Base-by-base conservation (phyloP, 2,113 vertebrate genomes). In the Aegotheles bennettii region DNA sequence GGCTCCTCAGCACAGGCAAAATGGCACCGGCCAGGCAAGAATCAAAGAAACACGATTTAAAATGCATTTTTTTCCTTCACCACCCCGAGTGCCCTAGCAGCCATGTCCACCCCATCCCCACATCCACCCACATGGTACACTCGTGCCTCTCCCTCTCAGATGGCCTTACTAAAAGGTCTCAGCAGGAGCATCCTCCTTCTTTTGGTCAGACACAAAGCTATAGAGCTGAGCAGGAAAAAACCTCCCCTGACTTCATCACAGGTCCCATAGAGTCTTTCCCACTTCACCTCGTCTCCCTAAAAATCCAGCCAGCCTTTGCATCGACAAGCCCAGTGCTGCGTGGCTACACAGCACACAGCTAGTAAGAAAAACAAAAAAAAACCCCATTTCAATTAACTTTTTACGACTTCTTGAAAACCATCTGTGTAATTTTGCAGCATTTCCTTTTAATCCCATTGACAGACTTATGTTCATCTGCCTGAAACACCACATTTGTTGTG, bases 381-480 rank as follows among this genome's bases (percentile, higher is more conserved):
- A 20, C 43, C 43, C 45, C 2, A 3, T 95, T 97, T 92, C 86
- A 89, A 97, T 97, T 97, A 97, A 70, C 69, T 95, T 97, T 96
- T 97, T 96, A 97, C 3, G 36, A 94, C 93, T 96, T 93, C 94
- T 95, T 76, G 83, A 97, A 96, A 95, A 86, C 83, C 80, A 93
- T 94, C 84, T 93, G 91, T 70, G 91, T 94, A 68, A 91, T 96
- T 96, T 31, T 91, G 88, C 90, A 78, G 70, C 75, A 48, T 64
- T 92, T 84, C 86, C 90, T 90, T 95, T 95, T 95, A 94, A 92
- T 95, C 82, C 94, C 69, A 80, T 24, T 45, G 90, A 95, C 78
- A 95, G 93, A 96, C 96, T 92, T 95, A 95, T 63, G 86, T 83
- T 94, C 95, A 96, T 92, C 90, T 94, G 90, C 91, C 88, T 56